Percentiles rank a stretch among this genome's conserved stretches.
Evolutionary conservation across 2,113 vertebrate species (phyloP).

Genomic region (Motacilla alba): DNA sequence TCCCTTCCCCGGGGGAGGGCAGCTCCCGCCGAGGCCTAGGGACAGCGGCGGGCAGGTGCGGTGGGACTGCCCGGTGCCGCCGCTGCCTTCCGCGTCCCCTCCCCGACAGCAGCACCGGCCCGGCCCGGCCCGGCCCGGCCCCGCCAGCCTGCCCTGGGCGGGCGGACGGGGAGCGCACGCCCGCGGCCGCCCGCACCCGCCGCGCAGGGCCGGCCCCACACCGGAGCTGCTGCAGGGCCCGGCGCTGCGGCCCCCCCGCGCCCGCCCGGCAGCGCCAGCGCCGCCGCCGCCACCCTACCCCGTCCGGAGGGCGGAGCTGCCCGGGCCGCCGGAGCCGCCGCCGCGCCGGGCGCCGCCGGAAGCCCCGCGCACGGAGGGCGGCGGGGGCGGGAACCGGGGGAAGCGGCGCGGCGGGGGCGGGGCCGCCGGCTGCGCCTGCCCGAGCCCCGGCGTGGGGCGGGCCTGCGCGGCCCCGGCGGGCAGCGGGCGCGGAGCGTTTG

Average conservation of each 20-base stretch:
- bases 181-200: too few species aligned
- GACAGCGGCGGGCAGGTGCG: background rate
- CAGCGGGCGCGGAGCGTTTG: fast-evolving
- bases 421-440: background rate
- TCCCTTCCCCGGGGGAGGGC: background rate
- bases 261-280: too few species aligned
- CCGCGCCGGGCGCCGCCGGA: too few species aligned
- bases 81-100: background rate
- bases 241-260: too few species aligned
- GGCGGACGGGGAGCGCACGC: too few species aligned
- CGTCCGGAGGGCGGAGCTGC: too few species aligned
- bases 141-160: background rate
- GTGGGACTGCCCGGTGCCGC: background rate
- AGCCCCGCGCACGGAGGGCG: too few species aligned
- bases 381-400: too few species aligned
- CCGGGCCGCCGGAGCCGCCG: too few species aligned
- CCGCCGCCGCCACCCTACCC: too few species aligned
- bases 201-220: too few species aligned
- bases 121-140: background rate
- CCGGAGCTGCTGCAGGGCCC: too few species aligned
- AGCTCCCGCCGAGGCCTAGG: background rate
- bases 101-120: background rate
- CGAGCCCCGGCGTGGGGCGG: background rate
- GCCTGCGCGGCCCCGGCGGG: background rate
- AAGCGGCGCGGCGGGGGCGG: background rate